A percentile compares a stretch with the other conserved stretches of the same genome.
Conservation (phyloP, 2,888 invertebrate species). For the Spodoptera exigua region DNA sequence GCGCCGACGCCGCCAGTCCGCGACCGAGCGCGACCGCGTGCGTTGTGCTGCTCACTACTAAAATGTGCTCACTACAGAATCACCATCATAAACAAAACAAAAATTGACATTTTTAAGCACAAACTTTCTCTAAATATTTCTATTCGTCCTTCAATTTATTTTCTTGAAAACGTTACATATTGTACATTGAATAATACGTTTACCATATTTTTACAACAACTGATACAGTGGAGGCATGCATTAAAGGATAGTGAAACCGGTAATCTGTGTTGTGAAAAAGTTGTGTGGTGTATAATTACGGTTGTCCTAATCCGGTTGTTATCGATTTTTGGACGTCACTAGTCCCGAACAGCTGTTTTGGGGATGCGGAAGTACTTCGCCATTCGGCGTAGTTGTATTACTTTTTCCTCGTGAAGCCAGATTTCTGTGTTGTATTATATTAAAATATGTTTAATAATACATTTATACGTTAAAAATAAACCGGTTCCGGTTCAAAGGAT, state of each 20-base stretch:
- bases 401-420: slow-evolving; percentile 35
- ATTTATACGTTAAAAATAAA: slow-evolving; percentile 22
- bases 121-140: slow-evolving; percentile 50
- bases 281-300: slow-evolving; percentile 72
- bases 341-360: slow-evolving; percentile 83
- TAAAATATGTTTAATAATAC: slow-evolving; percentile 17
- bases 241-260: slow-evolving; percentile 72
- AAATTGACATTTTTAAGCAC: slow-evolving; percentile 58
- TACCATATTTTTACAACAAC: slow-evolving; percentile 56
- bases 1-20: slow-evolving; percentile 72
- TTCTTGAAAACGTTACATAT: slow-evolving; percentile 18
- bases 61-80: slow-evolving; percentile 68
- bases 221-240: slow-evolving; percentile 63
- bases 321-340: slow-evolving; percentile 82
- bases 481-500: slow-evolving; percentile 6
- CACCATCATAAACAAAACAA: slow-evolving; percentile 71
- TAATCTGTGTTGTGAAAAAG: slow-evolving; percentile 75
- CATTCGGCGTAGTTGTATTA: slow-evolving; percentile 42
- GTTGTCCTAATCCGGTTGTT: slow-evolving; percentile 72
- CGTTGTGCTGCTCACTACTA: slow-evolving; percentile 59
- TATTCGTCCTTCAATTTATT: slow-evolving; percentile 35
- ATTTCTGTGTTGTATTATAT: slow-evolving; percentile 27
- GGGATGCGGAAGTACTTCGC: slow-evolving; percentile 72
- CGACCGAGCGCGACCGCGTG: slow-evolving; percentile 81
- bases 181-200: slow-evolving; percentile 36